phyloP scores from a whole-genome alignment of 2,113 vertebrate genomes.

The Thomomys bottae region DNA sequence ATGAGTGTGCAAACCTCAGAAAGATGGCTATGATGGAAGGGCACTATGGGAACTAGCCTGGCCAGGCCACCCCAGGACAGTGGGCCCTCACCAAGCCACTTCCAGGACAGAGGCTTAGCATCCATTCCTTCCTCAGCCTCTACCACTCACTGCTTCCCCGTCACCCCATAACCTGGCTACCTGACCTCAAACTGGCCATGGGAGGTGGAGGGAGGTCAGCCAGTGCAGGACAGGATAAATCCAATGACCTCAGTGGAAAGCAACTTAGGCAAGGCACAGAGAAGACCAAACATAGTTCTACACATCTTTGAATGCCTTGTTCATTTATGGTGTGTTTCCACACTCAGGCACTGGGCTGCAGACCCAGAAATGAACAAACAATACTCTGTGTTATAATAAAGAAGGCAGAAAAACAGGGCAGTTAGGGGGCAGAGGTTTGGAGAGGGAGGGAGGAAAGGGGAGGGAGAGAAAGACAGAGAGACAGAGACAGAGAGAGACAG shows the following conservation, averaged over 20 bases:
- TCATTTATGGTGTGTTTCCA: background rate
- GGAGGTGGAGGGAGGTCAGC: background rate
- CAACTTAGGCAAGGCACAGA: background rate
- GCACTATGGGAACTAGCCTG: fast-evolving
- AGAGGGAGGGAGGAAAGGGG: no score
- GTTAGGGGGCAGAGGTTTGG: background rate
- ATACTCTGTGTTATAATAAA: fast-evolving
- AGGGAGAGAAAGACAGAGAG: no score
- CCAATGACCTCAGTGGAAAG: background rate
- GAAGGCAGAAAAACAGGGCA: background rate
- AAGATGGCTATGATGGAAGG: no score
- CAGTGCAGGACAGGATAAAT: background rate
- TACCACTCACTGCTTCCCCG: background rate
- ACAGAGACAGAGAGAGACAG: no score
- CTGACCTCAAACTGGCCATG: background rate
- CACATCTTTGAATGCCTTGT: background rate
- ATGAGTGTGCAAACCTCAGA: background rate
- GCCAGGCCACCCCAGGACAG: background rate
- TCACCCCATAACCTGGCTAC: background rate
- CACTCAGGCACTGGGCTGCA: fast-evolving
- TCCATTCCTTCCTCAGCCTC: background rate
- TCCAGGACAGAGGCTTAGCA: background rate
- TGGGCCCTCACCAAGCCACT: background rate
- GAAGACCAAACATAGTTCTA: no score
- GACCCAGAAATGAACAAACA: background rate